Evolutionary conservation across 23 tunicate species (phyloP), one percentile per base, ranked within the genome.

Genomic region (Trididemnum clinides): DNA sequence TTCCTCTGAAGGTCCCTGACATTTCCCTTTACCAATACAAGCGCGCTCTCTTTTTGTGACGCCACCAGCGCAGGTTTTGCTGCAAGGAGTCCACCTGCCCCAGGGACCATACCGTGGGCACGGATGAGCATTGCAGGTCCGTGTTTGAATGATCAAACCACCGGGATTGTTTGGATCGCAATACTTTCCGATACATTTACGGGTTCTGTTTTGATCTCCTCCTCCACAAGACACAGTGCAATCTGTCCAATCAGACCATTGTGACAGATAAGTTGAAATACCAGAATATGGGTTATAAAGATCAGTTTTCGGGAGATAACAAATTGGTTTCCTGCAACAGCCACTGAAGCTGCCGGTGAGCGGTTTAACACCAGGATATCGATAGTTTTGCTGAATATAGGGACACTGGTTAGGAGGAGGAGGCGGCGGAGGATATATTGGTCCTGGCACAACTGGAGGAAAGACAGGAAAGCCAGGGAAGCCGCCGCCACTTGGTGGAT

Each of bases 271-370:
- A 0, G 87, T 34, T 1, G 87, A 57, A 1, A 82, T 80, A 22
- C 92, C 92, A 1, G 92, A 88, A 29, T 12, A 35, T 7, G 84
- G 82, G 30, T 6, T 18, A 20, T 51, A 29, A 18, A 65, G 64
- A 20, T 58, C 78, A 1, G 27, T 33, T 59, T 72, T 77, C 6
- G 98, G 88, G 19, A 83, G 63, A 72, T 84, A 93, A 69, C 98
- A 93, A n/a, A 80, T 30, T 0, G 88, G 89, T 37, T 50, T 78
- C 3, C 88, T 93, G 51, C 98, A 93, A 50, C 98, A 93, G 10
- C 93, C 93, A 18, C 33, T 70, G 59, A 88, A 88, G 35, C 98
- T 88, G 22, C 98, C 98, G 25, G 34, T 78, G 62, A 93, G 39
- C 1, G 75, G 83, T 30, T 92, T 90, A 51, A 84, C 59, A 22